A percentile compares a stretch with the other conserved stretches of the same genome.
Conservation (phyloP, 2,113 vertebrate species). For the Amphilophus citrinellus region DNA sequence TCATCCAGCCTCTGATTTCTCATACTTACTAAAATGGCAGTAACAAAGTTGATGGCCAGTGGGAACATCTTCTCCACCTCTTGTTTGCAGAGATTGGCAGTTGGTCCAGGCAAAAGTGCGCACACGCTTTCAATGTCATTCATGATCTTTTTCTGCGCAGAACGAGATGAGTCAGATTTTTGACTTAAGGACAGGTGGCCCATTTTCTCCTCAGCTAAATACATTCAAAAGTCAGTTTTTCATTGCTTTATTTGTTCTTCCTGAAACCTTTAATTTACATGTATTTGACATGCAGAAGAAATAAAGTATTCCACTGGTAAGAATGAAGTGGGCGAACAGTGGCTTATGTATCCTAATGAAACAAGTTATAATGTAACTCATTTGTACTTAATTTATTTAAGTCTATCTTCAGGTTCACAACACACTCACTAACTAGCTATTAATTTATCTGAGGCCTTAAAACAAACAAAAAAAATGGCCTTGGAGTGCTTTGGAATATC, state of each 20-base stretch:
- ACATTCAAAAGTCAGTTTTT: not conserved
- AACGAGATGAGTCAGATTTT: not conserved
- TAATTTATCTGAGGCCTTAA: not conserved
- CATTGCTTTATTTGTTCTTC: not conserved
- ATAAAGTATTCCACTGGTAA: too few relatives aligned
- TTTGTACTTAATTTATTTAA: not conserved
- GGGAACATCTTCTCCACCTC: conserved; percentile 75
- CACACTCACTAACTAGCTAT: not conserved
- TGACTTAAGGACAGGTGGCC: not conserved
- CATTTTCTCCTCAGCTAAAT: not conserved
- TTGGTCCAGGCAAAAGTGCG: conserved; percentile 46
- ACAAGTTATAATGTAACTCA: too few relatives aligned
- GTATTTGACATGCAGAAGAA: too few relatives aligned
- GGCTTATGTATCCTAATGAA: too few relatives aligned
- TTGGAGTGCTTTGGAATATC: not conserved
- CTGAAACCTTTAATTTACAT: too few relatives aligned
- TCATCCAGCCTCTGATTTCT: not conserved
- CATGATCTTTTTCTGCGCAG: conserved; percentile 70
- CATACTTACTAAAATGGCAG: conserved; percentile 74
- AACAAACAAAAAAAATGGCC: not conserved
- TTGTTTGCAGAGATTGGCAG: conserved; percentile 63
- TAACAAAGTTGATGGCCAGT: conserved; percentile 72
- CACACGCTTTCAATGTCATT: conserved; percentile 74
- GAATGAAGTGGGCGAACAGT: too few relatives aligned
- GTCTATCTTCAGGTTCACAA: not conserved